Evolutionary conservation across 2,888 invertebrate genomes (phyloP), one percentile per base, ranked within the genome.

Genomic region (Coremacera marginata): DNA sequence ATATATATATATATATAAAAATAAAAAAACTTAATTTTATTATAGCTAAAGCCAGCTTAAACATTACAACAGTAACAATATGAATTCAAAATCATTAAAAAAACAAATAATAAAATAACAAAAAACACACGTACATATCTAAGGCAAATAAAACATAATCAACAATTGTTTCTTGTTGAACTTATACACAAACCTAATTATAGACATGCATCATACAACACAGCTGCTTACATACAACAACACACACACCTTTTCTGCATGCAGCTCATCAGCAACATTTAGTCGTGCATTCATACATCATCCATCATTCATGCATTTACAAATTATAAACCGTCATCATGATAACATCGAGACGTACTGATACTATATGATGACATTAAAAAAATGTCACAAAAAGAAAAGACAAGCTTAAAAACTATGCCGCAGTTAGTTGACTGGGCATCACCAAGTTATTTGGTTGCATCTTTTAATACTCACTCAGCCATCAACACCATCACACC

Each of bases 81-180:
- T 44, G 44, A 44, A 44, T 44, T 11, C 4, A 44, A 44, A 44
- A 11, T 44, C 44, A 44, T 44, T 44, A 34, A 65, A 31, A 34
- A 34, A 3, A 63, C n/a, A n/a, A n/a, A n/a, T n/a, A 31, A 63
- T 14, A 31, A 63, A 63, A 16, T 34, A 27, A 5, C 34, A 37
- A 57, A 57, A 16, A 31, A 52, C 22, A 51, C 4, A 65, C 22
- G 31, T 8, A 62, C 73, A 73, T 73, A 73, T 73, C 73, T 73
- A 52, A 73, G 63, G 44, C 49, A 34, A 49, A 63, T 51, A 51
- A 51, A n/a, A 73, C 73, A 73, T 73, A 73, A 73, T 62, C 72
- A 72, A 73, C 63, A 49, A 37, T 73, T 72, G 60, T 62, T 60
- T 73, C 63, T 65, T 27, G 27, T 73, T 31, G 63, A 65, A 67